phyloP scores from a whole-genome alignment of 2,113 vertebrate species.

The Pteronura brasiliensis region DNA sequence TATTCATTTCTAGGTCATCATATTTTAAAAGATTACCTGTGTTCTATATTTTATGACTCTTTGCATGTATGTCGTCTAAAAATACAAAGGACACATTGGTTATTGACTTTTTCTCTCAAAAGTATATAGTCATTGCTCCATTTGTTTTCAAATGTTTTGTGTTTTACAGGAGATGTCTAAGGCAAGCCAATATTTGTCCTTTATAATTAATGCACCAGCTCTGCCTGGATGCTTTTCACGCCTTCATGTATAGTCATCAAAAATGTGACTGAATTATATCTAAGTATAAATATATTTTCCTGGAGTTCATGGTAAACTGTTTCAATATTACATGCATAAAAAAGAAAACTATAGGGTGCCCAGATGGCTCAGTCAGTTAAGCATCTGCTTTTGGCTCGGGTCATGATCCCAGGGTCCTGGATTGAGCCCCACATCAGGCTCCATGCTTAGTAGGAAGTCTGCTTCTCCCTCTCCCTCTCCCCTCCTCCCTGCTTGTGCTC shows the following conservation, averaged over 20 bases:
- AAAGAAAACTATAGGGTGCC: neutral
- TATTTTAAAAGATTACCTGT: neutral
- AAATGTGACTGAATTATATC: neutral
- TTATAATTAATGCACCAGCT: neutral
- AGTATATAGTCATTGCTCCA: neutral
- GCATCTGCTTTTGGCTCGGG: too few species aligned
- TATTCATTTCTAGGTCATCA: neutral
- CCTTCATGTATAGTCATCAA: neutral
- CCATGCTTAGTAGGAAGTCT: too few species aligned
- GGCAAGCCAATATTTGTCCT: neutral
- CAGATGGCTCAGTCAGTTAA: too few species aligned
- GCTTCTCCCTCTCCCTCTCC: too few species aligned
- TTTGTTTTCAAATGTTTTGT: neutral
- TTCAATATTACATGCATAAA: neutral
- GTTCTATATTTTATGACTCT: neutral
- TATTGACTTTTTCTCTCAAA: neutral
- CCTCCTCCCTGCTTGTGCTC: too few species aligned
- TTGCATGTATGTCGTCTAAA: neutral
- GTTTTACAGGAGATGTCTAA: neutral
- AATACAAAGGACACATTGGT: neutral
- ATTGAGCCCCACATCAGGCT: too few species aligned
- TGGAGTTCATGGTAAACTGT: neutral
- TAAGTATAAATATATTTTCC: neutral
- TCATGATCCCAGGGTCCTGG: too few species aligned
- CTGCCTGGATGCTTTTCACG: neutral